Evolutionary conservation across 1,140 invertebrate genomes (phyloP).

Genomic region (Agrypnia vestita): DNA sequence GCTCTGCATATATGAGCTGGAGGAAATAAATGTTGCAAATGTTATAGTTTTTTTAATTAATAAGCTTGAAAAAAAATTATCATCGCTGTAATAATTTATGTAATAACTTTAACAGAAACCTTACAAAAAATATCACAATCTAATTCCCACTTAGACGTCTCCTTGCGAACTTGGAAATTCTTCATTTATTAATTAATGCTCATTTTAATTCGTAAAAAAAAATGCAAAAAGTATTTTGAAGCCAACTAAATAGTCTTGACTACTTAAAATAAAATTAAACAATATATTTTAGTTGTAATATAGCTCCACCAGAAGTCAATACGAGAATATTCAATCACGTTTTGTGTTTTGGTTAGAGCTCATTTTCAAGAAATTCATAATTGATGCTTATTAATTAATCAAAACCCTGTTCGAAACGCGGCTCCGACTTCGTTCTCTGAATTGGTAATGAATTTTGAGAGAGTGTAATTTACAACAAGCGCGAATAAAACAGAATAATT

Average conservation of each 20-base stretch:
- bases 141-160: too few species aligned
- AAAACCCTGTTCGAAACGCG: constrained; percentile 37
- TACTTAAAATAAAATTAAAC: too few species aligned
- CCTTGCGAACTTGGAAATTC: too few species aligned
- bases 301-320: constrained; percentile 31
- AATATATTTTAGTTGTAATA: too few species aligned
- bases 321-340: constrained; percentile 56
- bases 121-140: too few species aligned
- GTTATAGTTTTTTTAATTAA: too few species aligned
- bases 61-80: too few species aligned
- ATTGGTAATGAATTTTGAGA: constrained; percentile 28
- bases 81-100: too few species aligned
- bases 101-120: too few species aligned
- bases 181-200: too few species aligned
- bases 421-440: constrained; percentile 41
- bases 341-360: constrained; percentile 49
- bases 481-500: not conserved
- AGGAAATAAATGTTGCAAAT: too few species aligned
- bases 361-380: constrained; percentile 60
- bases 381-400: constrained; percentile 61
- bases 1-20: too few species aligned
- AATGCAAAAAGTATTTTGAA: not conserved
- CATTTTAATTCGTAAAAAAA: not conserved
- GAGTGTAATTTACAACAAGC: not conserved
- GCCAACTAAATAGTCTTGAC: not conserved